phyloP scores from a whole-genome alignment of 2,797 vertebrate genomes.

The Anabas testudineus region DNA sequence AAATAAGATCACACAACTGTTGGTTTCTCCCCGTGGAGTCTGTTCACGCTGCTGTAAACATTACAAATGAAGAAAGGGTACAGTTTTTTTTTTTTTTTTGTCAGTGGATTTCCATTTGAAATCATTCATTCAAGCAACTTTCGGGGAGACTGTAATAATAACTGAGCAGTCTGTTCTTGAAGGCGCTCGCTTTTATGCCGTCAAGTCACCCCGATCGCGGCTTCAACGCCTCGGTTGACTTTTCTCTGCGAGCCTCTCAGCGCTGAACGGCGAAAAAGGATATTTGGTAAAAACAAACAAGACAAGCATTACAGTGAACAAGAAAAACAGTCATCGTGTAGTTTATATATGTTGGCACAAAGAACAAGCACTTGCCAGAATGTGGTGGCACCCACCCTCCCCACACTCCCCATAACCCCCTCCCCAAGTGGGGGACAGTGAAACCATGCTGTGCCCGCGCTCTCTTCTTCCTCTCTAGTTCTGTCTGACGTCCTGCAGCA shows the following conservation, averaged over 20 bases:
- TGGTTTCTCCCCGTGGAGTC: constrained; percentile 73
- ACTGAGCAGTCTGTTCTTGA: constrained; percentile 51
- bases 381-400: constrained; percentile 36
- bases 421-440: too few relatives aligned
- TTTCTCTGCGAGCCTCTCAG: constrained; percentile 46
- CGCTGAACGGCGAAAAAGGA: constrained; percentile 35
- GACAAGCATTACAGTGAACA: constrained; percentile 67
- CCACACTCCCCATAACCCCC: neutral
- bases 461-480: constrained; percentile 78
- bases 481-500: constrained; percentile 95
- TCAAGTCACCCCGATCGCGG: constrained; percentile 52
- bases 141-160: constrained; percentile 41
- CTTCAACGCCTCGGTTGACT: constrained; percentile 47
- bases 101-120: constrained; percentile 61
- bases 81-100: constrained; percentile 38
- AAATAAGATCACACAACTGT: constrained; percentile 79
- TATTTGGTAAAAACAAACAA: constrained; percentile 69
- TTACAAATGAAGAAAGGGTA: constrained; percentile 63
- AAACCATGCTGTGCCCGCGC: constrained; percentile 29
- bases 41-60: constrained; percentile 76
- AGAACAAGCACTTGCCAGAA: constrained; percentile 53
- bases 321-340: constrained; percentile 46
- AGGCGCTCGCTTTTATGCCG: constrained; percentile 51
- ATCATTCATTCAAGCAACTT: constrained; percentile 61
- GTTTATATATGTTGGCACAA: constrained; percentile 64